Evolutionary conservation across 2,797 vertebrate species (phyloP).

Genomic region (Pipistrellus pipistrellus): DNA sequence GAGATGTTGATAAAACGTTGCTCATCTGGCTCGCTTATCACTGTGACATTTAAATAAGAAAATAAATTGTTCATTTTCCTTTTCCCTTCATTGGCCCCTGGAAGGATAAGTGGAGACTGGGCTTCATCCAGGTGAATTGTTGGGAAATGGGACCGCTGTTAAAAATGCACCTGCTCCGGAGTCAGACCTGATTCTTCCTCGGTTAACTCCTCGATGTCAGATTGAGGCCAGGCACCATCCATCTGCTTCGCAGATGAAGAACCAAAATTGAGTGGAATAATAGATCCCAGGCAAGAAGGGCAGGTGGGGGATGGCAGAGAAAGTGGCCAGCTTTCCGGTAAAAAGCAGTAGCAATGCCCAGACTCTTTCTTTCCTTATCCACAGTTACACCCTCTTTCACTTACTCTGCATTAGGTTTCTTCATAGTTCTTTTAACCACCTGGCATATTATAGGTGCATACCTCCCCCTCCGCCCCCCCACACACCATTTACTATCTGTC

Average conservation of each 20-base stretch:
- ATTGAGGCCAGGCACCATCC: slow-evolving; percentile 62
- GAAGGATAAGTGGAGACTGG: slow-evolving; percentile 19
- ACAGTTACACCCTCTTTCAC: not conserved
- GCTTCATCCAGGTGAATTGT: not conserved
- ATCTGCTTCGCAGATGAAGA: slow-evolving; percentile 81
- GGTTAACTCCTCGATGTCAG: slow-evolving; percentile 81
- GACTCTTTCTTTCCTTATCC: not conserved
- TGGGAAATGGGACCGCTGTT: slow-evolving; percentile 66
- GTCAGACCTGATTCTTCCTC: slow-evolving; percentile 80
- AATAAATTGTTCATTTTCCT: slow-evolving; percentile 68
- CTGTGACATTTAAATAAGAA: slow-evolving; percentile 74
- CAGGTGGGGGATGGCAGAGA: not conserved
- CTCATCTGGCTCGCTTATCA: slow-evolving; percentile 64
- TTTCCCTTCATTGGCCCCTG: slow-evolving; percentile 35
- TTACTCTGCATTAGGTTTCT: not conserved
- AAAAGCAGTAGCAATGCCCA: not conserved
- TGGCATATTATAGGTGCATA: not conserved
- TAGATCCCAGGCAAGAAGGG: slow-evolving; percentile 66
- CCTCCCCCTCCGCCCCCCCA: too few relatives aligned
- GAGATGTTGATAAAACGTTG: slow-evolving; percentile 58
- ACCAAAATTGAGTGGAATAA: slow-evolving; percentile 74
- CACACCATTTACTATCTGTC: not conserved
- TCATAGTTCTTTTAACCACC: not conserved
- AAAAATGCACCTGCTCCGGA: slow-evolving; percentile 35
- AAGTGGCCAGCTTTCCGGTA: not conserved